Percentiles rank a stretch among this genome's conserved stretches.
These are phyloP conservation scores for Eupithecia abbreviata DNA, from an alignment of 2,888 invertebrate species.

Conservation along the genomic window DNA sequence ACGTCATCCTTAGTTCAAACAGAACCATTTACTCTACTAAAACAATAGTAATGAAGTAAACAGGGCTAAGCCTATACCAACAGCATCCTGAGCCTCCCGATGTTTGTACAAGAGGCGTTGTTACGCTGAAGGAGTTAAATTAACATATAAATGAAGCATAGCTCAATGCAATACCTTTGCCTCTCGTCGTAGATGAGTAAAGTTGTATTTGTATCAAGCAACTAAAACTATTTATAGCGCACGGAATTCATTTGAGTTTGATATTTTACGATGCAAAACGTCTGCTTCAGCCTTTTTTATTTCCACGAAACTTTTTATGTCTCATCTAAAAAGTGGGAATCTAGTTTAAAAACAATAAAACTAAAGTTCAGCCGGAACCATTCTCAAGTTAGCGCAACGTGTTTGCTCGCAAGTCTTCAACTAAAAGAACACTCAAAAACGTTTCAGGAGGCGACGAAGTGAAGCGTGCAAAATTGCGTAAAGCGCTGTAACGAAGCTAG, in stretches of 20 bases:
- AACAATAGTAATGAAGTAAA: conserved; percentile 24
- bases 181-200: neutral
- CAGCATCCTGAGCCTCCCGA: conserved; percentile 52
- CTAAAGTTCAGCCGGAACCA: conserved; percentile 25
- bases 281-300: conserved; percentile 1
- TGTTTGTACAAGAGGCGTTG: conserved; percentile 34
- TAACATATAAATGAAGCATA: conserved; percentile 37
- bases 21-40: conserved; percentile 8
- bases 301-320: neutral
- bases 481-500: conserved; percentile 77
- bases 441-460: conserved; percentile 56
- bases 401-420: conserved; percentile 46
- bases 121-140: conserved; percentile 24
- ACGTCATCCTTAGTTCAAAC: conserved; percentile 8
- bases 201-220: neutral
- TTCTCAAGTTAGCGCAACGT: conserved; percentile 24
- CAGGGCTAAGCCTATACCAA: conserved; percentile 29
- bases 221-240: neutral
- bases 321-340: conserved; percentile 1
- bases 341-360: conserved; percentile 22
- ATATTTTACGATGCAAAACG: neutral
- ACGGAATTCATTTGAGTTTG: conserved; percentile 3
- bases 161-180: conserved; percentile 22
- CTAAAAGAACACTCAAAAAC: conserved; percentile 55
- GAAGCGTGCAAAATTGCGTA: conserved; percentile 65